Evolutionary conservation across 2,797 vertebrate genomes (phyloP).

Genomic region (Tapirus indicus): DNA sequence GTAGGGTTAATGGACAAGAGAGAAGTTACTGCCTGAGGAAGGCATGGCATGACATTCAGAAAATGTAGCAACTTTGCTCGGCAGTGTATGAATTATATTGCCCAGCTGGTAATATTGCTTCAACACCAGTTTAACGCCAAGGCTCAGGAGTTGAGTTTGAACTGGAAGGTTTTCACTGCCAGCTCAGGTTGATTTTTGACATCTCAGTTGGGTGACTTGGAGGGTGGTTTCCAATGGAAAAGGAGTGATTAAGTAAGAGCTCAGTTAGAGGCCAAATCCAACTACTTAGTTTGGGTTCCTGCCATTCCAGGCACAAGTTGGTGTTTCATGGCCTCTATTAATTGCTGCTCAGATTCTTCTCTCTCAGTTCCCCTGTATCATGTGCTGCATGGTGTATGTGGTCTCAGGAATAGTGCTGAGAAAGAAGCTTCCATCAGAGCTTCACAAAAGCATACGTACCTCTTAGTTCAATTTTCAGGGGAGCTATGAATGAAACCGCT

Average conservation of each 20-base stretch:
- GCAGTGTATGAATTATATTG: background rate
- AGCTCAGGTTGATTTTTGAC: constrained; percentile 43
- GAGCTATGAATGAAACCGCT: constrained; percentile 50
- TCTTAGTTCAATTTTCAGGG: background rate
- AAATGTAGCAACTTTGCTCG: background rate
- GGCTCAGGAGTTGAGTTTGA: background rate
- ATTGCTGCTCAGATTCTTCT: background rate
- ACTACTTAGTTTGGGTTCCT: background rate
- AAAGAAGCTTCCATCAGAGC: background rate
- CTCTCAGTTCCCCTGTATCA: background rate
- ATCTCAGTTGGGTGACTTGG: constrained; percentile 48
- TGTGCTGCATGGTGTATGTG: background rate
- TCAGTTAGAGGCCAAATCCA: constrained; percentile 29
- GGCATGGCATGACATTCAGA: background rate
- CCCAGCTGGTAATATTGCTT: background rate
- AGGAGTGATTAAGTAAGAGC: background rate
- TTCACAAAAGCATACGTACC: background rate
- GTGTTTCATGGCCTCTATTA: background rate
- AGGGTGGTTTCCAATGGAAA: constrained; percentile 51
- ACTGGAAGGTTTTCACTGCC: background rate
- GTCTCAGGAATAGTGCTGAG: background rate
- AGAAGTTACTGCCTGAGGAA: background rate
- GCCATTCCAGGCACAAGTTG: constrained; percentile 23
- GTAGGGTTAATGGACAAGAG: background rate
- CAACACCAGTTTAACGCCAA: background rate